Base-by-base conservation (phyloP, 2,888 invertebrate genomes). In the Dicyrtoma fusca region DNA sequence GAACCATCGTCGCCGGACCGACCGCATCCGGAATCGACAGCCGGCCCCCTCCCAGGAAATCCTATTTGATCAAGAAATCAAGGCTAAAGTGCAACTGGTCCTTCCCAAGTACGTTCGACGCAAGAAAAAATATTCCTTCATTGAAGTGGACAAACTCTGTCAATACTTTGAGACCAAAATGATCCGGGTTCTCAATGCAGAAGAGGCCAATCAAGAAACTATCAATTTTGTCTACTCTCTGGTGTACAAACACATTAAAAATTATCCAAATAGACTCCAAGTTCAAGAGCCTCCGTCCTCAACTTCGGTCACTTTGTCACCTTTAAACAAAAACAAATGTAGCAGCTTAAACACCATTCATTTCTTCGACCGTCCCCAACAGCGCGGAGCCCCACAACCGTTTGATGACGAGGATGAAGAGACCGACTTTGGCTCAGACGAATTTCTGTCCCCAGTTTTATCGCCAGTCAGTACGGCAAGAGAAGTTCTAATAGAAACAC, bases 131-230 rank as follows among this genome's bases (percentile, higher is more conserved):
- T 75, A 72, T 34, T 72, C 44, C 61, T 17, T 72, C 6, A 26
- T 49, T 0, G 74, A 74, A 34, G 76, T 71, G 1, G 73, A 75
- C 6, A 74, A 73, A 49, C 62, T 76, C 21, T 76, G 73, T 49
- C 53, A 55, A 57, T 57, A 49, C n/a, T 77, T 70, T 61, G 75
- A 74, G 14, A 47, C 55, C 11, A 77, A 74, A 68, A 64, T 76
- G 14, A 76, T 77, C 1, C 44, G 77, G 8, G 69, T 77, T 21
- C 70, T 77, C 13, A 74, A 77, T 68, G 74, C 77, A 4, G 77
- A 77, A 59, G 74, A 77, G n/a, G 74, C 74, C 3, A 73, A 73
- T 14, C 51, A 69, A 14, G 75, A 75, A 11, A 75, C 74, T 5
- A 72, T 77, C 61, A 66, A 73, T n/a, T 75, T 75, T 72, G 59